Percentiles rank a stretch among this genome's conserved stretches.
Evolutionary conservation across 2,888 invertebrate species (phyloP).

Genomic region (Cylloceria caligata): DNA sequence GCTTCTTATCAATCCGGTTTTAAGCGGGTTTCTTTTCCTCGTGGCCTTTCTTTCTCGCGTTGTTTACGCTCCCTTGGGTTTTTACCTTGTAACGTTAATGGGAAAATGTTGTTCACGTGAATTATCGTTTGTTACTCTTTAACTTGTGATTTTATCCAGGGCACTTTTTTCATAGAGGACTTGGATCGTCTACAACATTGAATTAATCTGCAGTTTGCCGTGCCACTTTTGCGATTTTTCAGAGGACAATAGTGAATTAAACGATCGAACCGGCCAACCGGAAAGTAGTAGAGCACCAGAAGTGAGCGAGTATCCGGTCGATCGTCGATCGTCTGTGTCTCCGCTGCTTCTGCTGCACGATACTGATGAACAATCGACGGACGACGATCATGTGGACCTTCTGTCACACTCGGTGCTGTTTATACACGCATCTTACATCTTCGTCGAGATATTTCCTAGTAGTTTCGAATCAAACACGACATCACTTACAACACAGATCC

Average conservation of each 20-base stretch:
- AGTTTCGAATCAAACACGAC: constrained; percentile 17
- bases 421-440: constrained; percentile 63
- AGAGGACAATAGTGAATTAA: neutral
- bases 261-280: constrained; percentile 18
- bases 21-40: constrained; percentile 25
- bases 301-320: constrained; percentile 56
- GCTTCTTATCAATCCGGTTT: constrained; percentile 60
- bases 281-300: constrained; percentile 47
- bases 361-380: constrained; percentile 32
- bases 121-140: neutral
- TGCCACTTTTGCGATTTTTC: neutral
- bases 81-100: neutral
- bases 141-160: neutral
- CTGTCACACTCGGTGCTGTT: constrained; percentile 42
- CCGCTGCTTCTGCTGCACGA: constrained; percentile 23
- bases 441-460: constrained; percentile 35
- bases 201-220: neutral
- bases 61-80: neutral
- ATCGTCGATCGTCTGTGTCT: constrained; percentile 58
- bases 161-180: neutral
- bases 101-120: neutral
- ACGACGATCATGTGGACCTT: constrained; percentile 34
- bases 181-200: neutral
- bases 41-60: neutral
- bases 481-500: neutral